A percentile compares a stretch with the other conserved stretches of the same genome.
Conservation (phyloP, 2,797 vertebrate species). For the Erpetoichthys calabaricus region DNA sequence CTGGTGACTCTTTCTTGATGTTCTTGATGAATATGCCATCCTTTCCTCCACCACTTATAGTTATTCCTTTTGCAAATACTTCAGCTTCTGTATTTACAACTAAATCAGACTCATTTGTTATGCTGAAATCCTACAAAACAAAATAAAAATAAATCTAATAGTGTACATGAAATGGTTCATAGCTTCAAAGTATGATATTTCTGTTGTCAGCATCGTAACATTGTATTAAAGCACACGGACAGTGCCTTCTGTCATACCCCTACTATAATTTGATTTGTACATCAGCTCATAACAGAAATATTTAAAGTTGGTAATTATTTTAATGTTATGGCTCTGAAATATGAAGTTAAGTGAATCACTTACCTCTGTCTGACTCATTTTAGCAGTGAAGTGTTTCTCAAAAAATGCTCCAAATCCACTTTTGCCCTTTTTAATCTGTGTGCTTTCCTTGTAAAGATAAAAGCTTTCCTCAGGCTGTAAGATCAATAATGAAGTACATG, state of each 20-base stretch:
- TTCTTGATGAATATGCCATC: slow-evolving; percentile 80
- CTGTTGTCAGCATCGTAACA: too few relatives aligned
- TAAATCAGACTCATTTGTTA: slow-evolving; percentile 48
- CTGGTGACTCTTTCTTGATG: slow-evolving; percentile 74
- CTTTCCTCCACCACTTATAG: slow-evolving; percentile 69
- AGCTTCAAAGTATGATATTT: too few relatives aligned
- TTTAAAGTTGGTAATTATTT: too few relatives aligned
- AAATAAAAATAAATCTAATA: slow-evolving; percentile 5
- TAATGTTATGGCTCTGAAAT: too few relatives aligned
- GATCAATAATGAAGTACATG: neutral
- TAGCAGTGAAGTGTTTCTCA: slow-evolving; percentile 51
- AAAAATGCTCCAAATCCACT: slow-evolving; percentile 52
- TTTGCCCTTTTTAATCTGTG: slow-evolving; percentile 45
- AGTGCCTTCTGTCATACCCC: too few relatives aligned
- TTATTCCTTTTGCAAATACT: slow-evolving; percentile 68
- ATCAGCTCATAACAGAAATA: too few relatives aligned
- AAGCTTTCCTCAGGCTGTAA: slow-evolving; percentile 24
- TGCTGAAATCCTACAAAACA: slow-evolving; percentile 42
- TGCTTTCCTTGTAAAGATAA: slow-evolving; percentile 35
- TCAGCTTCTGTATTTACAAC: slow-evolving; percentile 70
- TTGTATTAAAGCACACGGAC: too few relatives aligned
- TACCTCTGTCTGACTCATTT: slow-evolving; percentile 71
- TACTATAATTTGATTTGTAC: too few relatives aligned
- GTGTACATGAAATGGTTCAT: accelerated
- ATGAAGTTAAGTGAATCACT: slow-evolving; percentile 17